A percentile compares a stretch with the other conserved stretches of the same genome.
Evolutionary conservation across 2,113 vertebrate genomes (phyloP).

Genomic region (Capreolus pygargus): DNA sequence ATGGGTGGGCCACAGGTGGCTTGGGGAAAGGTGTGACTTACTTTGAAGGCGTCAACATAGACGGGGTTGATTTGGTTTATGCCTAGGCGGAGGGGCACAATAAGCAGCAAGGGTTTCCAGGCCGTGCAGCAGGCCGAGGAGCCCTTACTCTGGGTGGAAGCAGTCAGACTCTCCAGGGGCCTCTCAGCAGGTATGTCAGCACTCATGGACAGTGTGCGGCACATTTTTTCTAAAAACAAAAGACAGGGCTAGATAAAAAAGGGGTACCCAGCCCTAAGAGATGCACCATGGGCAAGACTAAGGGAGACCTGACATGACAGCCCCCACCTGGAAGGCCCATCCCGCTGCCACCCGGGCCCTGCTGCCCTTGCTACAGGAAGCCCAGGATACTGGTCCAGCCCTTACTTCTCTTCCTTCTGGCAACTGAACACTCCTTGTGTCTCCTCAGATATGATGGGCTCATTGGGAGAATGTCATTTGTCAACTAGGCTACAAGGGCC

Average conservation of each 20-base stretch:
- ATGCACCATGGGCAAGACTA: neutral
- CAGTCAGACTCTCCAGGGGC: constrained; percentile 39
- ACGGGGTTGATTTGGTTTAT: constrained; percentile 92
- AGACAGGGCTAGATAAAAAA: neutral
- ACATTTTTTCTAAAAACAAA: constrained; percentile 86
- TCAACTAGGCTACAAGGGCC: neutral
- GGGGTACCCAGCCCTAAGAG: neutral
- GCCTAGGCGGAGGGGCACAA: constrained; percentile 90
- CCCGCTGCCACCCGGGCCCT: neutral
- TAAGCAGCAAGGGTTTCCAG: constrained; percentile 90
- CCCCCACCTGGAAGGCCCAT: neutral
- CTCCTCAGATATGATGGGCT: neutral
- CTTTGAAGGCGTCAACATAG: constrained; percentile 90
- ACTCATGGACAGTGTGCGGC: constrained; percentile 76
- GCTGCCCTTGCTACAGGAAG: neutral
- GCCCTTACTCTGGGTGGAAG: constrained; percentile 67
- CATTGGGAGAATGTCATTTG: neutral
- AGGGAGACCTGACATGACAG: neutral
- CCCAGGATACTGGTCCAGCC: neutral
- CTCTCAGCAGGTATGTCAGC: constrained; percentile 55
- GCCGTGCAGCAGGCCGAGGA: constrained; percentile 58
- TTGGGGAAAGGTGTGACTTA: constrained; percentile 55
- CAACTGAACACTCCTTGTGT: neutral
- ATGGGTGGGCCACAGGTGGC: constrained; percentile 41
- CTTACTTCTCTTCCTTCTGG: neutral